phyloP scores from a whole-genome alignment of 2,113 vertebrate species.

The Danio rerio region GRCz12tu NC_133182.1:57103501-57104000 shows the following conservation, averaged over 20 bases:
- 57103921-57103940: too few relatives aligned
- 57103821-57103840: neutral
- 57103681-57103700: neutral
- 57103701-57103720: neutral
- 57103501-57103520: constrained; percentile 71
- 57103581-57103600: constrained; percentile 68
- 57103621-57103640: constrained; percentile 52
- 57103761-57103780: neutral
- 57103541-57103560: constrained; percentile 74
- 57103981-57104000: too few relatives aligned
- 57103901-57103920: too few relatives aligned
- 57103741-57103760: neutral
- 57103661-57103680: neutral
- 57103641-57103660: neutral
- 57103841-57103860: neutral
- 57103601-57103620: constrained; percentile 56
- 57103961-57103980: too few relatives aligned
- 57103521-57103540: constrained; percentile 63
- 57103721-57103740: neutral
- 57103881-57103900: too few relatives aligned
- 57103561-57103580: constrained; percentile 67
- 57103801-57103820: neutral
- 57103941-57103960: too few relatives aligned
- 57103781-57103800: neutral
- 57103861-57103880: too few relatives aligned